Evolutionary conservation across 2,113 vertebrate genomes (phyloP), one percentile per base, ranked within the genome.

Genomic region (Tringa solitaria): DNA sequence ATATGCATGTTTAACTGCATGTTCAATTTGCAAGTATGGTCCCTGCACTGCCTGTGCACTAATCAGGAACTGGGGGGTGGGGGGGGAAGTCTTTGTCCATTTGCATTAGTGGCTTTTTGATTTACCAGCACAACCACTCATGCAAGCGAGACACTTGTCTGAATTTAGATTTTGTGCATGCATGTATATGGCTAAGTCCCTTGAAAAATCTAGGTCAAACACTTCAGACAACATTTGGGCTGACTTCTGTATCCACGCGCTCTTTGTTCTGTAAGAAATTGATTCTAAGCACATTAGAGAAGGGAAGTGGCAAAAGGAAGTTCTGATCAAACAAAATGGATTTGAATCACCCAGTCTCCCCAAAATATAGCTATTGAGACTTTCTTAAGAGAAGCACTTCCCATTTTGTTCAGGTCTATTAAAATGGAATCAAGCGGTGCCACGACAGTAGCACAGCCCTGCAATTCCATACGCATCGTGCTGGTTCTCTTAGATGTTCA

Each of bases 131-230:
- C 35, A 70, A 50, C 23, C 22, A 37, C 28, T 82, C 70, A 45
- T 13, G 63, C 61, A 48, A 80, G 35, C 5, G 12, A 91, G 68
- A 50, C 54, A 63, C 23, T 48, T 67, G 77, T 73, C 57, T 45
- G 89, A 46, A 78, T 87, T 84, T 14, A n/a, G 91, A 68, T 84
- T 81, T 72, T 57, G 39, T 56, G 54, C 65, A 23, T 83, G 78
- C 45, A 35, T 18, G 23, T 70, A 43, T 59, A 39, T 13, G 81
- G 69, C 65, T 41, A 64, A 82, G 46, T 70, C 46, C 56, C 83
- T 90, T n/a, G 53, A 67, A 90, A 81, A 89, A 95, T 84, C 65
- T 87, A 63, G 89, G 92, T 96, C 92, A 91, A 48, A 82, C 24
- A 30, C 60, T 33, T 67, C 4, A 93, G 72, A 83, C 56, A 87